These are phyloP conservation scores for Sternarchorhynchus goeldii DNA, from an alignment of 2,797 vertebrate species.

Conservation along the genomic window DNA sequence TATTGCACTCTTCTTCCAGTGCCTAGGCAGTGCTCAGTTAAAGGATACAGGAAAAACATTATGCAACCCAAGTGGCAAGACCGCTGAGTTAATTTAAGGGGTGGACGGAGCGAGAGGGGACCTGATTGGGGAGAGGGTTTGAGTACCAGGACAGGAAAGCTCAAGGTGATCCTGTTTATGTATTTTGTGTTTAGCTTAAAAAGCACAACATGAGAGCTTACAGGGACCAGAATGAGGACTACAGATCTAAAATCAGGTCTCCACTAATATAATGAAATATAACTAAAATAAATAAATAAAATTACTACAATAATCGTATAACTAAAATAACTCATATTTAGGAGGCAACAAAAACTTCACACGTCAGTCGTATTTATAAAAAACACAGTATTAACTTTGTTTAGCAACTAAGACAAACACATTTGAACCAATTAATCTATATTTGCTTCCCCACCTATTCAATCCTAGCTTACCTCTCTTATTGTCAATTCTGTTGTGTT, in stretches of 20 bases:
- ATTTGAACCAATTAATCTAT: too few relatives aligned
- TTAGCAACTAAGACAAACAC: too few relatives aligned
- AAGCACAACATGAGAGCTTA: neutral
- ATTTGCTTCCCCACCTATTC: too few relatives aligned
- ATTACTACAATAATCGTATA: neutral
- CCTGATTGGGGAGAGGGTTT: neutral
- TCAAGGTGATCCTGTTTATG: constrained; percentile 20
- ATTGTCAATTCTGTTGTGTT: too few relatives aligned
- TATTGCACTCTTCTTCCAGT: neutral
- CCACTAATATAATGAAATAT: too few relatives aligned
- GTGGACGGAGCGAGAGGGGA: constrained; percentile 4
- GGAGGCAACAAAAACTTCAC: too few relatives aligned
- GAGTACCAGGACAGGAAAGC: neutral
- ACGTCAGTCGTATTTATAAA: too few relatives aligned
- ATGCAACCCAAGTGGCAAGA: constrained; percentile 35
- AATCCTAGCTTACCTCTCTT: too few relatives aligned
- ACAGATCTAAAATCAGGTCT: constrained; percentile 5
- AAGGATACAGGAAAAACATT: constrained; percentile 49
- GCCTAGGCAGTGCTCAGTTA: neutral
- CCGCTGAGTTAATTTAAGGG: constrained; percentile 5
- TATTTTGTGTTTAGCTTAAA: constrained; percentile 15
- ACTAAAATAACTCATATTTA: neutral
- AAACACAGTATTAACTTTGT: too few relatives aligned
- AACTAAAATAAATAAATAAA: too few relatives aligned
- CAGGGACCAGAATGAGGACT: neutral